Conservation (phyloP, 2,113 vertebrate genomes). For the Scomber colias region DNA sequence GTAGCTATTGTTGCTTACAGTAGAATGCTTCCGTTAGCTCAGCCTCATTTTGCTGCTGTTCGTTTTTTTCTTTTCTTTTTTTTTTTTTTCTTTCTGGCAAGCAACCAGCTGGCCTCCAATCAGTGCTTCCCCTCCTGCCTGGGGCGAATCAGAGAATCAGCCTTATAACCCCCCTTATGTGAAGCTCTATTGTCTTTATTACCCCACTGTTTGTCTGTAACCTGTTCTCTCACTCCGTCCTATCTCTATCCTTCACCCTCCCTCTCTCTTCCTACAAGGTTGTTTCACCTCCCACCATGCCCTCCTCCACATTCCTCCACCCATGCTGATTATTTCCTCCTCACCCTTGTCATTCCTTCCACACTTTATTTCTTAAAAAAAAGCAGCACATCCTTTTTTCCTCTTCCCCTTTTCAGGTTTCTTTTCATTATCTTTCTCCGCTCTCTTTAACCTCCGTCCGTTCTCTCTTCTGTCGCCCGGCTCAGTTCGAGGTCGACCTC, state of each 20-base stretch:
- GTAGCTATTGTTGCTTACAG: not conserved
- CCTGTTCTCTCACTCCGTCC: not conserved
- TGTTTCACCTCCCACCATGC: not conserved
- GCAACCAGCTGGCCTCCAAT: conserved; percentile 19
- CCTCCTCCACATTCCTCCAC: not conserved
- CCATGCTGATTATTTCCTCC: not conserved
- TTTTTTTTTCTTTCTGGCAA: conserved; percentile 10
- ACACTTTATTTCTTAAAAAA: not conserved
- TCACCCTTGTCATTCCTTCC: not conserved
- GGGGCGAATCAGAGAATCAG: conserved; percentile 4
- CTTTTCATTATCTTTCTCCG: not conserved
- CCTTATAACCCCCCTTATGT: conserved; percentile 10
- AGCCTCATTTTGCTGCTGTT: not conserved
- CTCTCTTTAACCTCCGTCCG: conserved; percentile 39
- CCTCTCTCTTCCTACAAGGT: not conserved
- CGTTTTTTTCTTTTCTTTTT: not conserved
- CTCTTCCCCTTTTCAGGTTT: not conserved
- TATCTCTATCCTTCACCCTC: not conserved
- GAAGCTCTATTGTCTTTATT: conserved; percentile 29
- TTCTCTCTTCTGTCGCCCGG: conserved; percentile 34
- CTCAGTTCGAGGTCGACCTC: conserved; percentile 31
- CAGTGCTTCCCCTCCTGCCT: not conserved
- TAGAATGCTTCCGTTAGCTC: not conserved
- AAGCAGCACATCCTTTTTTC: not conserved
- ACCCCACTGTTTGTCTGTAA: conserved; percentile 2